Percentiles rank a stretch among this genome's conserved stretches.
These are phyloP conservation scores for Hyppa rectilinea DNA, from an alignment of 2,888 invertebrate species.

Conservation along the genomic window DNA sequence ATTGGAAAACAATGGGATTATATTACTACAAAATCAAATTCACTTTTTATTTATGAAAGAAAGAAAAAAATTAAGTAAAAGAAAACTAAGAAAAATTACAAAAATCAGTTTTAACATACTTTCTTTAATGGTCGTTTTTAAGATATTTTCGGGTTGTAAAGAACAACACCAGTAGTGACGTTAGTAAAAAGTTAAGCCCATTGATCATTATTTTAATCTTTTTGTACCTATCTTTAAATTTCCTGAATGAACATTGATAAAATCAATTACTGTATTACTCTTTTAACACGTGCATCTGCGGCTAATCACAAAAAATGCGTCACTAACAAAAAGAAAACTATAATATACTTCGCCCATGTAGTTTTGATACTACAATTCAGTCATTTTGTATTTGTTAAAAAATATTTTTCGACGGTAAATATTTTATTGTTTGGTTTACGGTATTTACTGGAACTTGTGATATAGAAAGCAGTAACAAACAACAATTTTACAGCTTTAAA, in stretches of 20 bases:
- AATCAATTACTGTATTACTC: neutral
- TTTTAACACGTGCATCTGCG: slow-evolving; percentile 9
- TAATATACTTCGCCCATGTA: neutral
- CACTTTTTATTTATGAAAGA: neutral
- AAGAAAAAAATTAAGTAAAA: neutral
- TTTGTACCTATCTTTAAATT: slow-evolving; percentile 24
- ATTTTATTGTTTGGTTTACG: neutral
- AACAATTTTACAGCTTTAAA: neutral
- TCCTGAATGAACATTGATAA: slow-evolving; percentile 6
- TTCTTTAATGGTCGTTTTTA: too few species aligned
- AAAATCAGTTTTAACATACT: too few species aligned
- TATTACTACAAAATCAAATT: neutral
- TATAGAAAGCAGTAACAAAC: neutral
- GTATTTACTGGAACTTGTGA: neutral
- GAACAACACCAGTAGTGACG: neutral
- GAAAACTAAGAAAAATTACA: neutral
- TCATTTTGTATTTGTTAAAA: neutral
- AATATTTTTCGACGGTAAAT: too few species aligned
- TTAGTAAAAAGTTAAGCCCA: neutral
- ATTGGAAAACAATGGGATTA: neutral
- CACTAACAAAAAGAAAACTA: neutral
- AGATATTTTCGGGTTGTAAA: too few species aligned
- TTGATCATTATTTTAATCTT: slow-evolving; percentile 19
- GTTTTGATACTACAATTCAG: neutral
- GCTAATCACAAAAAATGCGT: slow-evolving; percentile 15